These are phyloP conservation scores for Theropithecus gelada DNA, from an alignment of 2,113 vertebrate genomes.

Conservation along the genomic window DNA sequence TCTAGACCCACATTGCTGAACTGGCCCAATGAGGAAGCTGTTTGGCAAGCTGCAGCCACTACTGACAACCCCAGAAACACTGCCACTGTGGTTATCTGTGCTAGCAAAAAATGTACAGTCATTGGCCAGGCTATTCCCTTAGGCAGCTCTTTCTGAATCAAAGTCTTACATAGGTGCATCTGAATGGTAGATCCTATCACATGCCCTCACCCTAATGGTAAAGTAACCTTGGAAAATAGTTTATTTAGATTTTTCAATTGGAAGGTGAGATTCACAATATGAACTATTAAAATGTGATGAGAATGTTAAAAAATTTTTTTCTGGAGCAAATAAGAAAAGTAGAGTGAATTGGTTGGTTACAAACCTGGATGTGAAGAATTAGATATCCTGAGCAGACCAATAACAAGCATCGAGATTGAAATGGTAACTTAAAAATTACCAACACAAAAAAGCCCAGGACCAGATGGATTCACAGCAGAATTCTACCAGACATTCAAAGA, in stretches of 20 bases:
- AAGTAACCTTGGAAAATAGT: neutral
- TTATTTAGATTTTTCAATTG: neutral
- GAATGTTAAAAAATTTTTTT: neutral
- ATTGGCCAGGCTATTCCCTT: neutral
- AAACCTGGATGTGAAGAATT: neutral
- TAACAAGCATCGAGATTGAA: no score
- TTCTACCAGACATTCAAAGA: no score
- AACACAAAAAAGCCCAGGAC: no score
- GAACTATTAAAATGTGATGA: slow-evolving; percentile 1
- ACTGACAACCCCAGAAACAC: neutral
- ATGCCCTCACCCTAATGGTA: neutral
- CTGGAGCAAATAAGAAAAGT: neutral
- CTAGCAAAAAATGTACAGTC: neutral
- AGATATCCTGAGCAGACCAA: no score
- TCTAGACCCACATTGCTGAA: neutral
- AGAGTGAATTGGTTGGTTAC: neutral
- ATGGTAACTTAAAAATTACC: no score
- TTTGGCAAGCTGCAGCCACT: neutral
- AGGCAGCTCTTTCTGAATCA: neutral
- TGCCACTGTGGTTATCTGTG: neutral
- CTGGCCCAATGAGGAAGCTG: neutral
- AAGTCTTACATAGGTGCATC: neutral
- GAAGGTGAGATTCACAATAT: neutral
- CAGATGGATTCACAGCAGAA: no score
- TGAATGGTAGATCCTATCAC: neutral